Evolutionary conservation across 2,888 invertebrate species (phyloP).

Genomic region (Cephus pygmeus): DNA sequence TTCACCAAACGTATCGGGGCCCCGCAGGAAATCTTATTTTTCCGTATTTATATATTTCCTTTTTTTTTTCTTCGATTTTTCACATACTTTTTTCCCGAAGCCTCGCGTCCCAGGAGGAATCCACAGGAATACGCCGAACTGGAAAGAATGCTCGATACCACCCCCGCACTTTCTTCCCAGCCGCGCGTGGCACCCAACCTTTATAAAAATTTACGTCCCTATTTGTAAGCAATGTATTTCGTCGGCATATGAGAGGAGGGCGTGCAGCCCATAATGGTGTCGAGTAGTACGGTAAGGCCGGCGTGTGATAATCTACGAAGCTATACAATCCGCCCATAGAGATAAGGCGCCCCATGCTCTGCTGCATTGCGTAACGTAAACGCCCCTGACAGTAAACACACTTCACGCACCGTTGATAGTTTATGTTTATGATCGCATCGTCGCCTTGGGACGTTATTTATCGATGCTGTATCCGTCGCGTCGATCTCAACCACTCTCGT

Average conservation of each 20-base stretch:
- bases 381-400: slow-evolving; percentile 46
- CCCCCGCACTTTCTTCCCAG: too few species aligned
- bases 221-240: background rate
- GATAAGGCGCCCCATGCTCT: slow-evolving; percentile 48
- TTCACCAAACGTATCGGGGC: too few species aligned
- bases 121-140: too few species aligned
- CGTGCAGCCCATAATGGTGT: slow-evolving; percentile 18
- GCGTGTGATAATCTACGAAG: slow-evolving; percentile 49
- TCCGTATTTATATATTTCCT: too few species aligned
- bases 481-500: background rate
- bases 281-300: slow-evolving; percentile 30
- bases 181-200: background rate
- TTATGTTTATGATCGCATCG: slow-evolving; percentile 31
- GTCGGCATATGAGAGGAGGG: slow-evolving; percentile 6
- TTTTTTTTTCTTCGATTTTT: too few species aligned
- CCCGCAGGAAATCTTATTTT: too few species aligned
- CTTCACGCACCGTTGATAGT: slow-evolving; percentile 37
- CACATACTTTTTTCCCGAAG: too few species aligned
- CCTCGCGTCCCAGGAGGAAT: too few species aligned
- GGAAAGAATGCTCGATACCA: too few species aligned
- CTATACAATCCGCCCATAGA: slow-evolving; percentile 56
- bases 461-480: slow-evolving; percentile 15
- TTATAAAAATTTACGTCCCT: background rate
- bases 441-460: slow-evolving; percentile 34
- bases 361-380: slow-evolving; percentile 33